Conservation (phyloP, 2,797 vertebrate species). For the Ateles fusciceps region DNA sequence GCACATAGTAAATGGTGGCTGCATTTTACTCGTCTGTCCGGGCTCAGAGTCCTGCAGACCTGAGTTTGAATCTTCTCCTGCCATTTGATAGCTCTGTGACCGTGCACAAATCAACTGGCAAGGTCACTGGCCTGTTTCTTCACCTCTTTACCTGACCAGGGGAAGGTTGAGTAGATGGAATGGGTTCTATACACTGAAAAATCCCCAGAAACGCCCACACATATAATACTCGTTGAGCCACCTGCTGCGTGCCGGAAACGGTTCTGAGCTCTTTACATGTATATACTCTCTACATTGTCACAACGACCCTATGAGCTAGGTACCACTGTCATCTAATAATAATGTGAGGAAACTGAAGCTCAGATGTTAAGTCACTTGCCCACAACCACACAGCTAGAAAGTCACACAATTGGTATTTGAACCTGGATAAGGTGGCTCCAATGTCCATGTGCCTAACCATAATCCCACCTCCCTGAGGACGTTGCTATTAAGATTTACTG, state of each 20-base stretch:
- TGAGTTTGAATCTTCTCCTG: background rate
- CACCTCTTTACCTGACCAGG: background rate
- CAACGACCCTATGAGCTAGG: background rate
- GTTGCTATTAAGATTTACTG: background rate
- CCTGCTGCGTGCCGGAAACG: background rate
- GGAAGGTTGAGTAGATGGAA: background rate
- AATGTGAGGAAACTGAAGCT: background rate
- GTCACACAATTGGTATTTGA: background rate
- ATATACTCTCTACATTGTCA: background rate
- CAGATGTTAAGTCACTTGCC: background rate
- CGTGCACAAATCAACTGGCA: background rate
- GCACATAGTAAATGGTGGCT: accelerated
- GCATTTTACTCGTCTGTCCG: background rate
- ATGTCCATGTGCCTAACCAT: background rate
- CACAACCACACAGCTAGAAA: background rate
- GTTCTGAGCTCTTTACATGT: background rate
- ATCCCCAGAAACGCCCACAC: accelerated
- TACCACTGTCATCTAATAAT: background rate
- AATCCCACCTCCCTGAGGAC: background rate
- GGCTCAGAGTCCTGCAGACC: background rate
- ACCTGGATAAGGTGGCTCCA: background rate
- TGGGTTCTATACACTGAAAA: background rate
- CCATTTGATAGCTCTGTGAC: background rate
- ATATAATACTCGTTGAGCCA: accelerated
- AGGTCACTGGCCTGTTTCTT: background rate